Evolutionary conservation across 2,888 invertebrate species (phyloP).

Genomic region (Mimumesa dahlbomi): DNA sequence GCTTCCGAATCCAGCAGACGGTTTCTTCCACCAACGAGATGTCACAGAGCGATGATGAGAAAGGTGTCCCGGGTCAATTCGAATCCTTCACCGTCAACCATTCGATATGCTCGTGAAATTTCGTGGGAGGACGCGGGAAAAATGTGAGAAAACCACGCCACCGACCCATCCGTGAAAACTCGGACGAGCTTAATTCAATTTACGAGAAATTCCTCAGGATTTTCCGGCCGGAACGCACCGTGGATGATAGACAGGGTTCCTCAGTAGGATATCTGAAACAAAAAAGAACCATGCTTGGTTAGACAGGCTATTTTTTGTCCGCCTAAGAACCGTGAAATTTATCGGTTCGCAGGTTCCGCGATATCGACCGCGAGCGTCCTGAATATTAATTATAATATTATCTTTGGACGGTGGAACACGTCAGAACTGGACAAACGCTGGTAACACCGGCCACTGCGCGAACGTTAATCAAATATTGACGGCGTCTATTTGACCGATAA

Average conservation of each 20-base stretch:
- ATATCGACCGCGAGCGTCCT: too few species aligned
- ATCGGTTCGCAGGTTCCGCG: too few species aligned
- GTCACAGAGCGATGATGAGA: constrained; percentile 15
- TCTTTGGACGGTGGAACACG: neutral
- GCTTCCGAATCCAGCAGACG: too few species aligned
- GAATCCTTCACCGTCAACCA: constrained; percentile 60
- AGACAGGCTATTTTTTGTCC: too few species aligned
- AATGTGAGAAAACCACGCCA: neutral
- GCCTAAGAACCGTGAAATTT: too few species aligned
- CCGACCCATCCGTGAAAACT: constrained; percentile 7
- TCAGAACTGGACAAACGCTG: neutral
- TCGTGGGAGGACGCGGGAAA: neutral
- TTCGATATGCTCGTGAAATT: constrained; percentile 38
- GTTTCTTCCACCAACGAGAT: too few species aligned
- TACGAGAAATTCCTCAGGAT: neutral
- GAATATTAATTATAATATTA: neutral
- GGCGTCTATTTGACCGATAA: neutral
- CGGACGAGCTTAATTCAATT: constrained; percentile 26
- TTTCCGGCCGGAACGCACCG: neutral
- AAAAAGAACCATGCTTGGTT: too few species aligned
- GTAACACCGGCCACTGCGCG: neutral
- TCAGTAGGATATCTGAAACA: too few species aligned
- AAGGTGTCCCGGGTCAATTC: constrained; percentile 60
- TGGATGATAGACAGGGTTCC: too few species aligned
- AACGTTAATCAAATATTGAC: neutral